Evolutionary conservation across 2,113 vertebrate genomes (phyloP), one percentile per base, ranked within the genome.

Genomic region (Madoqua kirkii): DNA sequence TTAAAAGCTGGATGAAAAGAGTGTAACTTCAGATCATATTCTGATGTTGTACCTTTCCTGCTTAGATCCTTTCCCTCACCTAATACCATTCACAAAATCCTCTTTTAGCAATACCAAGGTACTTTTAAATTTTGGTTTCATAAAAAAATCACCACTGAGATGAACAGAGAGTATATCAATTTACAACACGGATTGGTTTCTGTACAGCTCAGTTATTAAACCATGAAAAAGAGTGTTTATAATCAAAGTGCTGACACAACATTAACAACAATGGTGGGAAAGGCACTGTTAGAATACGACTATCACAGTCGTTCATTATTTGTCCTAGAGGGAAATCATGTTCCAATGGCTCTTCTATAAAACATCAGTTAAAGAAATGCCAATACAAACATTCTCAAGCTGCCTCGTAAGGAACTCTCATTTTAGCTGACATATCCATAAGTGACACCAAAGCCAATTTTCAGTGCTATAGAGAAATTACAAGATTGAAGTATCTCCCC

Each of bases 331-430:
- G 98, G 93, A 98, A 97, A 98, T 67, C 85, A 81, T 6, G 96
- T 98, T 98, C 85, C 95, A 98, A 97, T 97, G 96, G 97, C 97
- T 98, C 98, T 98, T 99, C 98, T 98, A 98, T 98, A 97, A 98
- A 98, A 97, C 98, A 99, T 98, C 98, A 98, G 98, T 99, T 99
- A 98, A 98, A 98, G 89, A 98, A 98, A 98, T 98, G 98, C 97
- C 99, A 98, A 99, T 99, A 99, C 83, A 89, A 93, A 86, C 88
- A 91, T 97, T 92, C 97, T 98, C 93, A 96, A 94, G n/a, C 31
- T 88, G 87, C 87, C 59, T 84, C 43, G 3, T 6, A 29, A 97
- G 94, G 97, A 95, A 74, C 54, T 95, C 71, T 96, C 60, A 60
- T 96, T 97, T 90, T 85, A 96, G 97, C 87, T 95, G 82, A 97